Conservation (phyloP, 2,113 vertebrate genomes). For the Asarcornis scutulata region DNA sequence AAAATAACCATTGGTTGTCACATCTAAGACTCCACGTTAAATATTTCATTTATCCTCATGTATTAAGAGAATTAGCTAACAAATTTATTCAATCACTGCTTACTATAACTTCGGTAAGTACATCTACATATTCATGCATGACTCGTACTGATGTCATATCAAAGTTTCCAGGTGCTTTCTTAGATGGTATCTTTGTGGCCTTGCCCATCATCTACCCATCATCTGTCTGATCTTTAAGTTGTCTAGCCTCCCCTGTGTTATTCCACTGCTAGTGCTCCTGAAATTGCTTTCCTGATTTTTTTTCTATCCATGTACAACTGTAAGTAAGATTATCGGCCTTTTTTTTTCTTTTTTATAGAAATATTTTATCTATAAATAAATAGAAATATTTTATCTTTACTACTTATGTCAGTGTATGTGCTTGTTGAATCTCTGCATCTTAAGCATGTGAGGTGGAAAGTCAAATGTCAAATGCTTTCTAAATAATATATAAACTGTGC, state of each 20-base stretch:
- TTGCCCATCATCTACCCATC: background rate
- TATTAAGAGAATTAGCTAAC: background rate
- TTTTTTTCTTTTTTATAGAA: background rate
- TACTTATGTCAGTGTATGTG: background rate
- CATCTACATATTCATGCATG: background rate
- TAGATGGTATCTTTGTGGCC: background rate
- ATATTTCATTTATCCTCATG: background rate
- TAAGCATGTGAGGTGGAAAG: background rate
- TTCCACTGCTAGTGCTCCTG: background rate
- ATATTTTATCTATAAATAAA: too few species aligned
- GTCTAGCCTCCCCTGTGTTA: background rate
- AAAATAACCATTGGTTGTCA: background rate
- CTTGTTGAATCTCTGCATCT: background rate
- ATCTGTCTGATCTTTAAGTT: background rate
- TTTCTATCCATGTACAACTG: background rate
- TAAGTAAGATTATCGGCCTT: background rate
- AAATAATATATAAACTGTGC: background rate
- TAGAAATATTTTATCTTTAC: background rate
- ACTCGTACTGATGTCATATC: background rate
- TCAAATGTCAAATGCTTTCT: background rate
- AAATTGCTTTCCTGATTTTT: background rate
- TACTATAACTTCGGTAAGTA: background rate
- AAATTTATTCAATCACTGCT: background rate
- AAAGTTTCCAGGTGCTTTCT: background rate
- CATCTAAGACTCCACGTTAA: background rate